phyloP scores from a whole-genome alignment of 2,113 vertebrate genomes.

The Toxotes chatareus region DNA sequence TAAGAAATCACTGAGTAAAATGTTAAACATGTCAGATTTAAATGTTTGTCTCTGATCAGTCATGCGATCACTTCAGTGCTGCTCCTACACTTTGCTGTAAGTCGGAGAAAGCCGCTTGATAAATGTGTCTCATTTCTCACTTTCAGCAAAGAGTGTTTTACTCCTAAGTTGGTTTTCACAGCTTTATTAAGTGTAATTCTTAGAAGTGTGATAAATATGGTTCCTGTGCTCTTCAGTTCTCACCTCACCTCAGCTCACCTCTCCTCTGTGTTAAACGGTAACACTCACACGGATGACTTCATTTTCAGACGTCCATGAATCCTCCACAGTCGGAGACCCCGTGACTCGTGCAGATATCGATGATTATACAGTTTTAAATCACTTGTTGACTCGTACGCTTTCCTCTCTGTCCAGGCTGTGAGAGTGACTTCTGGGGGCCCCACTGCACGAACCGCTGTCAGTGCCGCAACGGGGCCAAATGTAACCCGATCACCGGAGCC shows the following conservation, averaged over 20 bases:
- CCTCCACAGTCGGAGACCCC: neutral
- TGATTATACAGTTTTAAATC: neutral
- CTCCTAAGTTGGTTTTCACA: neutral
- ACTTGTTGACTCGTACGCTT: neutral
- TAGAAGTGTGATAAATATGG: neutral
- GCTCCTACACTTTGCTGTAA: neutral
- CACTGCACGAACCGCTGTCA: conserved; percentile 96
- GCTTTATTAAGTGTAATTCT: neutral
- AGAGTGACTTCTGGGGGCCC: conserved; percentile 93
- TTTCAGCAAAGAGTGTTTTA: neutral
- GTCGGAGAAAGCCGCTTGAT: neutral
- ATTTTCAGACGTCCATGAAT: neutral
- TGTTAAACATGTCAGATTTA: neutral
- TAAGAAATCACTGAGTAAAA: neutral
- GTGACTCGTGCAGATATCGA: neutral
- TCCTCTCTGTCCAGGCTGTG: conserved; percentile 86
- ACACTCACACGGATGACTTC: neutral
- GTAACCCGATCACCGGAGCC: conserved; percentile 94
- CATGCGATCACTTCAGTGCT: neutral
- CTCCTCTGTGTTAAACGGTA: neutral
- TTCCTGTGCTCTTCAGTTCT: neutral
- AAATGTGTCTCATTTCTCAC: neutral
- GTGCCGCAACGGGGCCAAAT: conserved; percentile 92
- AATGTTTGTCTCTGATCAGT: neutral
- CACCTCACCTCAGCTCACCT: neutral